Evolutionary conservation across 2,888 invertebrate genomes (phyloP), one percentile per base, ranked within the genome.

Genomic region (Leptopilina myrica): DNA sequence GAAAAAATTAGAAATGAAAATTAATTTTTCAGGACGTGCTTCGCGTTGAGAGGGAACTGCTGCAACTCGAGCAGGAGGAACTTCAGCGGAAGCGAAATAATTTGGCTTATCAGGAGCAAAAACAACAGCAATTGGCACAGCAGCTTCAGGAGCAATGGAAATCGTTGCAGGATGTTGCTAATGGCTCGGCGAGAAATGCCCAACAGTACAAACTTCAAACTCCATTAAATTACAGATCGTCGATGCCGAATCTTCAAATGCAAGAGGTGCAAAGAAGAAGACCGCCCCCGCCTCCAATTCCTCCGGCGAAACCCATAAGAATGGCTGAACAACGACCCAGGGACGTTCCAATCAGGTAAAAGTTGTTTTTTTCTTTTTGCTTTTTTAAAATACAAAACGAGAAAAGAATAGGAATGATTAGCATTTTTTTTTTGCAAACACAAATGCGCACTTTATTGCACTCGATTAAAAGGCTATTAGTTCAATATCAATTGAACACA

Each of bases 21-120:
- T 49, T 11, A 49, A 11, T 2, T 12, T 49, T 49, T 11, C 9
- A 94, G 94, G 95, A 96, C 91, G 95, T 96, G 33, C 93, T 96
- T 53, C 95, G 96, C 84, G 96, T 96, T 82, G 96, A 96, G 92
- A 94, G 96, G 66, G 96, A 96, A 91, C 92, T 96, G 2, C 91
- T 96, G 5, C 96, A 96, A 89, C 91, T 95, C 67, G 96, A 97
- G 89, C 95, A 95, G 90, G 96, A 96, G 89, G 96, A 96, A 88
- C 88, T 96, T 12, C 94, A 96, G 83, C 93, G 96, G 4, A 96
- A 96, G 88, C 93, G 95, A 12, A 96, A 95, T 86, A 96, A 95
- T 89, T 92, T 96, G 11, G 92, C 95, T 26, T 92, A 94, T 85
- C 93, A 95, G 64, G 96, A 82, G 66, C 90, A 91, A 80, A 90